Evolutionary conservation across 2,113 vertebrate species (phyloP), one percentile per base, ranked within the genome.

Genomic region (Heterotilapia buettikoferi): DNA sequence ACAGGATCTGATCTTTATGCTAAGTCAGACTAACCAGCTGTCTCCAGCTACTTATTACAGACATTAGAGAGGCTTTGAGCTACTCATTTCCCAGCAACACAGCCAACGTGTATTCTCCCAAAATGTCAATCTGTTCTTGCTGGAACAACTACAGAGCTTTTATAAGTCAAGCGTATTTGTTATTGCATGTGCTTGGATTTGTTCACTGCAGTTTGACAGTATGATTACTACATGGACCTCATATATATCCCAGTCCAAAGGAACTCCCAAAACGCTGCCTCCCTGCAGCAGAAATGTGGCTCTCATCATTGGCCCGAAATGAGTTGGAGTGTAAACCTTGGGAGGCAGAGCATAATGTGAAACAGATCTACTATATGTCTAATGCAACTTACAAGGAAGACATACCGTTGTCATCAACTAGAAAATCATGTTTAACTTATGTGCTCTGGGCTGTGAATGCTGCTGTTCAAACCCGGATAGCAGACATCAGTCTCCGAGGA

Each of bases 271-370:
- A 88, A 89, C 76, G 52, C 84, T 61, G 52, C 82, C 80, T 84
- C 92, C 93, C 94, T 89, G 88, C 88, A 93, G 95, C 93, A 83
- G 31, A 93, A 95, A 93, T 95, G 92, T 95, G 94, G 93, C 84
- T 95, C 88, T 95, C 92, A 95, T 96, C 96, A 95, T 47, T 33
- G 86, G 53, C 82, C 86, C 87, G 82, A 91, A 92, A 90, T 66
- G 85, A 91, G 82, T 92, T 86, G 86, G 81, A 83, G 88, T 88
- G 63, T 84, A 93, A 94, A 90, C 91, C 93, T 84, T 90, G 82
- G 85, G 92, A 94, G 93, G 91, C 79, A 43, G 52, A 38, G 73
- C 92, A 92, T 96, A 96, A 97, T 95, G 87, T 81, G 88, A 95
- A 97, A 89, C 96, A 96, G 95, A 94, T 90, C 91, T 56, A 56